Conservation (phyloP, 2,113 vertebrate species). For the Aphyosemion australe region DNA sequence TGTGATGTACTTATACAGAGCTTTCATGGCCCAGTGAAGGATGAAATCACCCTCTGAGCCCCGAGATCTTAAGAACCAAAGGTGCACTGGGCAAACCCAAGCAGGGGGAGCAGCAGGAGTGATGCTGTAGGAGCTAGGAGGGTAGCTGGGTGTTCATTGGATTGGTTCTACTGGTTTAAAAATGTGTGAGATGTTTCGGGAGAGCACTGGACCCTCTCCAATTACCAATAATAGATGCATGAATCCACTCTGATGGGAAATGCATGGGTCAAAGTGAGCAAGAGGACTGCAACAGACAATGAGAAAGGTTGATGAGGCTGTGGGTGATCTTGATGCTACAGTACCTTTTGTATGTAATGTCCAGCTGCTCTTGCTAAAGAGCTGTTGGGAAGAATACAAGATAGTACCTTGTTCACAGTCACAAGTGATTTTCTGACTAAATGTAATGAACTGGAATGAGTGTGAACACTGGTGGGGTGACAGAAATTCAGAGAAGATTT, state of each 20-base stretch:
- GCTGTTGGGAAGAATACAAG: conserved; percentile 24
- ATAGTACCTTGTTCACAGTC: conserved; percentile 44
- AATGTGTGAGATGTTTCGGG: conserved; percentile 30
- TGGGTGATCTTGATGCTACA: conserved; percentile 28
- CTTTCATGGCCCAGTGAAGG: conserved; percentile 76
- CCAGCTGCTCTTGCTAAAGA: conserved; percentile 42
- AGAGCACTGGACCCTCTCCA: conserved; percentile 32
- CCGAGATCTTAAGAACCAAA: conserved; percentile 58
- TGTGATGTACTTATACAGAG: conserved; percentile 69
- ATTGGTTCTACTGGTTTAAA: conserved; percentile 29
- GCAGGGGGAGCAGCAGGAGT: conserved; percentile 1
- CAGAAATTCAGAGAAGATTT: no score
- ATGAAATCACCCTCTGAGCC: conserved; percentile 71
- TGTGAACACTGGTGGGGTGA: not conserved
- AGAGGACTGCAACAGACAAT: not conserved
- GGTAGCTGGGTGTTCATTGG: conserved; percentile 1
- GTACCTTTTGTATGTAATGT: conserved; percentile 47
- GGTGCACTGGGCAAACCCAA: conserved; percentile 36
- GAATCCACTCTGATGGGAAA: conserved; percentile 13
- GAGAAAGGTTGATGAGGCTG: conserved; percentile 22
- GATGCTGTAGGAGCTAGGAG: not conserved
- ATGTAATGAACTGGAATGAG: not conserved
- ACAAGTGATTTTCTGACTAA: conserved; percentile 35
- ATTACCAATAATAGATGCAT: conserved; percentile 28
- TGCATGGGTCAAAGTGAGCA: not conserved